Evolutionary conservation across 2,113 vertebrate species (phyloP).

Genomic region (Mungos mungo): DNA sequence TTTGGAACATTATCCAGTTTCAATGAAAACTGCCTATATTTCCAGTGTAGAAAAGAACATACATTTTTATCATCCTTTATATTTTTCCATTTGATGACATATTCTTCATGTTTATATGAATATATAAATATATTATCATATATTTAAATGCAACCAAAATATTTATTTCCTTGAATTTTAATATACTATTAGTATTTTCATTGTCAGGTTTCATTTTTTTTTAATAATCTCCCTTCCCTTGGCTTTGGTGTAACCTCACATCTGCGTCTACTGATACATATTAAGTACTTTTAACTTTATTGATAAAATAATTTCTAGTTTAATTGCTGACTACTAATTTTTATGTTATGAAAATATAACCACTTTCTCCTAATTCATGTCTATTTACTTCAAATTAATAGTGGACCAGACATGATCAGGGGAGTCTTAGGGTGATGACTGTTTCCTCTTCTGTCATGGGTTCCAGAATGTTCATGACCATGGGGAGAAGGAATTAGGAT

Average conservation of each 20-base stretch:
- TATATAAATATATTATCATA: background rate
- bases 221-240: background rate
- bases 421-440: background rate
- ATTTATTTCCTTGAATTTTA: conserved; percentile 34
- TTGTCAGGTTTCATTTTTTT: background rate
- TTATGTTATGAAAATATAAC: background rate
- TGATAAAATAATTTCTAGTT: conserved; percentile 32
- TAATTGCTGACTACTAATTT: background rate
- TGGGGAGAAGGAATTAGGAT: background rate
- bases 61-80: background rate
- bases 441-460: background rate
- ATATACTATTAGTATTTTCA: background rate
- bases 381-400: background rate
- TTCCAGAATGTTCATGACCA: background rate
- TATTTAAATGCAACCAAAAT: background rate
- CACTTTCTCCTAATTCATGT: background rate
- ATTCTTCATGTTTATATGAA: background rate
- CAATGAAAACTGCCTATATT: conserved; percentile 14
- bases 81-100: conserved; percentile 30
- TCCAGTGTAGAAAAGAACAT: background rate
- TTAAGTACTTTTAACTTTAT: background rate
- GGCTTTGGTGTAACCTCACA: background rate
- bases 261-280: background rate
- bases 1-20: conserved; percentile 42
- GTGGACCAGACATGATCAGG: background rate